Evolutionary conservation across 1,140 invertebrate genomes (phyloP), one percentile per base, ranked within the genome.

Genomic region (Eriocheir sinensis): DNA sequence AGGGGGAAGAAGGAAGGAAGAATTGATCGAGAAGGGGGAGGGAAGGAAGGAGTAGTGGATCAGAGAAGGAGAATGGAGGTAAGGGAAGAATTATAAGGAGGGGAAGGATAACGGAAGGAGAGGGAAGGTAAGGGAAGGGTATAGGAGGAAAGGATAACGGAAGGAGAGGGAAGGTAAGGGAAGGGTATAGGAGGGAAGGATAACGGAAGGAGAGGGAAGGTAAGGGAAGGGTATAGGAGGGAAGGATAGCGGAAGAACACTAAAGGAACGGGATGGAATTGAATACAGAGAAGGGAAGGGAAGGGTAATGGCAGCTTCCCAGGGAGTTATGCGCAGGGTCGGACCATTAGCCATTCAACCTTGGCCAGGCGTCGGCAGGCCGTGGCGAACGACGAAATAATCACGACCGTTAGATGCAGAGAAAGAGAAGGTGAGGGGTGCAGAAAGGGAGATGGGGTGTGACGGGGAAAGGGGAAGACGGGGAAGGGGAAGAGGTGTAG

Each of bases 331-430:
- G 89, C 30, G n/a, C 12, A 53, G 44, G 3, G 38, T 90, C 72
- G 32, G 27, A n/a, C 89, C 60, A 90, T 90, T 72, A 90, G 9
- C 89, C 44, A 60, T 90, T 90, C 89, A 90, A 30, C n/a, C 36
- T 44, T 48, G 72, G 36, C 41, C 21, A n/a, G 72, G n/a, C 89
- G 89, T 90, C n/a, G 89, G 89, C 89, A 90, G 44, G 89, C 36
- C 89, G 89, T 72, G 48, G 48, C 89, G 6, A 90, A 72, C 72
- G 89, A 32, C 30, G 44, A 36, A 90, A 72, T 48, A 53, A 90
- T 48, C 53, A 85, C 32, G 6, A 27, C 38, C 79, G 9, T 2
- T 3, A 0, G 34, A 85, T n/a, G 3, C 32, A 81, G 27, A 6
- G 81, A 36, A 85, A 85, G 32, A 85, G 15, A 85, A 32, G 34